A percentile compares a stretch with the other conserved stretches of the same genome.
These are phyloP conservation scores for Ceyx margarethae DNA, from an alignment of 2,113 vertebrate species.

Conservation along the genomic window DNA sequence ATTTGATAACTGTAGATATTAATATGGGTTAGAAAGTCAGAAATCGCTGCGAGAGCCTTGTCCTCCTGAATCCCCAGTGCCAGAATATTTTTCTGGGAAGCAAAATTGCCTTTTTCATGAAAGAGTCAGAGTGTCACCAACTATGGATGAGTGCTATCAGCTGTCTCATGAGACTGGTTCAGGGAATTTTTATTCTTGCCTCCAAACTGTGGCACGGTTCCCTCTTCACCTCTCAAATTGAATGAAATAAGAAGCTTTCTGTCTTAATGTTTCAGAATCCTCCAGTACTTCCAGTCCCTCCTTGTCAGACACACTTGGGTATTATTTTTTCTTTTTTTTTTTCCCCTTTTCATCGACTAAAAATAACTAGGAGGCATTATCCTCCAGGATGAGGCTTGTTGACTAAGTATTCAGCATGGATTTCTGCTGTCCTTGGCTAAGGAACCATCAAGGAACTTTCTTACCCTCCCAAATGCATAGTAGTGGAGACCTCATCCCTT, in stretches of 20 bases:
- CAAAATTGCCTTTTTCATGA: constrained; percentile 68
- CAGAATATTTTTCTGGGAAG: constrained; percentile 67
- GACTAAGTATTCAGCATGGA: not conserved
- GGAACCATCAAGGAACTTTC: not conserved
- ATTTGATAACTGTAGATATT: constrained; percentile 65
- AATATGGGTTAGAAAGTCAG: constrained; percentile 67
- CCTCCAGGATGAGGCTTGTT: not conserved
- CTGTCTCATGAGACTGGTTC: constrained; percentile 49
- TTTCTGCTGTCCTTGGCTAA: not conserved
- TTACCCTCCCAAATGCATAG: not conserved
- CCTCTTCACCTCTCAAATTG: constrained; percentile 64
- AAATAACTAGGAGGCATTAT: constrained; percentile 28
- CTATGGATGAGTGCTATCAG: constrained; percentile 62
- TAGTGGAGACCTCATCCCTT: not conserved
- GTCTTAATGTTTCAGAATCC: constrained; percentile 47
- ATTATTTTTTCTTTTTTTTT: not conserved
- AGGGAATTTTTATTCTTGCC: constrained; percentile 65
- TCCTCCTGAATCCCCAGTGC: constrained; percentile 60
- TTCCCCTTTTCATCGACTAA: constrained; percentile 23
- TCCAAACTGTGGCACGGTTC: constrained; percentile 61
- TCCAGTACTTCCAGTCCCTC: constrained; percentile 21
- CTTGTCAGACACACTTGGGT: constrained; percentile 47
- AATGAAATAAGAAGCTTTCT: constrained; percentile 67
- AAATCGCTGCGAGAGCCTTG: constrained; percentile 51
- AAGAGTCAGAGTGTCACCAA: constrained; percentile 64